Conservation (phyloP, 2,113 vertebrate species). For the Procapra przewalskii region DNA sequence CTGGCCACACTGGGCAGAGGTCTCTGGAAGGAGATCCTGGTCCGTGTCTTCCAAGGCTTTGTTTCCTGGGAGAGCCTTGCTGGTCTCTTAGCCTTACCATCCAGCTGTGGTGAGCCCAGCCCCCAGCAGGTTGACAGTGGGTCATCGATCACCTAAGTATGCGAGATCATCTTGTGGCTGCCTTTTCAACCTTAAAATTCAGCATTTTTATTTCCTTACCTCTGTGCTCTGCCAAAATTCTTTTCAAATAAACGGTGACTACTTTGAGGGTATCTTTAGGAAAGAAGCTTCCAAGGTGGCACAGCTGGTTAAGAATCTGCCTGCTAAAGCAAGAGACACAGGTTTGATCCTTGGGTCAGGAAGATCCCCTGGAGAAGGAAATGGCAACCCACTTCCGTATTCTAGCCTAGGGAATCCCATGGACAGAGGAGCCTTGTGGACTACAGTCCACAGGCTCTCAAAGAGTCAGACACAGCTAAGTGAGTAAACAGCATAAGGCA, state of each 20-base stretch:
- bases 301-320: neutral
- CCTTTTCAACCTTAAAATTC: neutral
- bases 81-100: neutral
- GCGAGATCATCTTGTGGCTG: accelerated
- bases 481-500: neutral
- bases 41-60: neutral
- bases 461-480: neutral
- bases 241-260: neutral
- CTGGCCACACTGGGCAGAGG: neutral
- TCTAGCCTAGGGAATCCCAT: neutral
- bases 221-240: neutral
- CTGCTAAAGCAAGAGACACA: neutral
- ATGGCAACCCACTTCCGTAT: neutral
- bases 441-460: neutral
- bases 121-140: neutral
- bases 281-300: neutral
- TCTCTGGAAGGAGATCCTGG: neutral
- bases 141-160: neutral
- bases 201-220: neutral
- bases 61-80: too few relatives aligned
- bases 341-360: neutral
- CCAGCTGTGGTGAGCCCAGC: neutral
- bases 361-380: neutral
- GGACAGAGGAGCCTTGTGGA: neutral
- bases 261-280: neutral